Evolutionary conservation across 2,113 vertebrate species (phyloP), one percentile per base, ranked within the genome.

Genomic region (Cisticola juncidis): DNA sequence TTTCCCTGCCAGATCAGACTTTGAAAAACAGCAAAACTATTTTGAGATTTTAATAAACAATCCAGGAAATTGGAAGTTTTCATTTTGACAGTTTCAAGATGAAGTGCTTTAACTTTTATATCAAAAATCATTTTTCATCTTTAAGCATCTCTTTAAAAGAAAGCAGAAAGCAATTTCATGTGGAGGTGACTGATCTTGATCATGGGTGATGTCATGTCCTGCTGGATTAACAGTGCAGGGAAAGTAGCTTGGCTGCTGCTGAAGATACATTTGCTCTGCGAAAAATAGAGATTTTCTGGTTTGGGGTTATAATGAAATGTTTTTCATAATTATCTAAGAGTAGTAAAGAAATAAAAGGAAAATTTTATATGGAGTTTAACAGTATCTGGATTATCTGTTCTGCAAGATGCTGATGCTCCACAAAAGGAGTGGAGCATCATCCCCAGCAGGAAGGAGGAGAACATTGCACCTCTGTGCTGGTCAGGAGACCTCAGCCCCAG

Each of bases 61-160:
- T 58, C 19, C 90, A 93, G 94, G 92, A 97, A 95, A 95, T 90
- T 86, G 73, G 8, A 80, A 90, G 51, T 62, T 93, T 93, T 90
- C 33, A 7, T 73, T 58, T 73, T 81, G 94, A 86, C 76, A 81
- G 72, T 83, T 93, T 92, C 56, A 92, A 92, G 82, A 96, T 83
- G 38, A 90, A 93, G 21, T 78, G 23, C 44, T 94, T 90, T 94
- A 92, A 73, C 68, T 96, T 86, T 58, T 51, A 78, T 83, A 88
- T 93, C 6, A 83, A 83, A 88, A 54, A 47, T 86, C 76, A 88
- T 95, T 96, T 90, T 77, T 96, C 94, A 94, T 66, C 64, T 95
- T 73, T 74, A 92, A 86, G 11, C 10, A 45, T 71, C 11, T 80
- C 72, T 88, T 90, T 6, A 68, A 56, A 74, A 81, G 44, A 72